phyloP scores from a whole-genome alignment of 2,113 vertebrate species.

The Brienomyrus brachyistius region DNA sequence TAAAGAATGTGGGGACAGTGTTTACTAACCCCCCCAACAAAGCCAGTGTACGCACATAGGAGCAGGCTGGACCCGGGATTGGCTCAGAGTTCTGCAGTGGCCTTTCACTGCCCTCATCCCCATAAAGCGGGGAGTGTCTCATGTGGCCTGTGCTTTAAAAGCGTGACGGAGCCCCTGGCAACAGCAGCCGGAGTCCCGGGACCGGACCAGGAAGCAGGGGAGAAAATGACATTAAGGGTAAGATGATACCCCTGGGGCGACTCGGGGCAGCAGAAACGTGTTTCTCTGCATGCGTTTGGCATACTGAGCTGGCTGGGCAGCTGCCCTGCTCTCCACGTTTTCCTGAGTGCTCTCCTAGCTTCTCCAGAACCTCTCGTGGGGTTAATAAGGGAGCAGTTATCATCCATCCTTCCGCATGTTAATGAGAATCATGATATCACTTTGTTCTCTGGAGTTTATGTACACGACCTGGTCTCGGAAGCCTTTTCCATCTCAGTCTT shows the following conservation, averaged over 20 bases:
- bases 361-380: not conserved
- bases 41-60: not conserved
- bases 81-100: slow-evolving; percentile 23
- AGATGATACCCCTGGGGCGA: slow-evolving; percentile 12
- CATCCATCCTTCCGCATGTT: not conserved
- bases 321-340: not conserved
- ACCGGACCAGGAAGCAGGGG: slow-evolving; percentile 16
- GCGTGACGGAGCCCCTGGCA: slow-evolving; percentile 15
- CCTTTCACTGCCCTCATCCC: slow-evolving; percentile 24
- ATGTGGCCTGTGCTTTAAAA: slow-evolving; percentile 42
- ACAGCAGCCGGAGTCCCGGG: slow-evolving; percentile 18
- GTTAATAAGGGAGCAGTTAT: not conserved
- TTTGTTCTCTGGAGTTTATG: not conserved
- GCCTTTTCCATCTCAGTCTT: not conserved
- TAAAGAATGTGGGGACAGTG: not conserved
- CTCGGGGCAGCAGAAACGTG: not conserved
- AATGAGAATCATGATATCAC: not conserved
- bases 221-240: slow-evolving; percentile 44
- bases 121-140: slow-evolving; percentile 25
- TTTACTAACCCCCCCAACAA: not conserved
- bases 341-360: not conserved
- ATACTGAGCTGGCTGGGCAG: no score
- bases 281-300: slow-evolving; percentile 5
- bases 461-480: not conserved
- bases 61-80: not conserved